phyloP scores from a whole-genome alignment of 1,140 invertebrate genomes.

The Atta cephalotes region DNA sequence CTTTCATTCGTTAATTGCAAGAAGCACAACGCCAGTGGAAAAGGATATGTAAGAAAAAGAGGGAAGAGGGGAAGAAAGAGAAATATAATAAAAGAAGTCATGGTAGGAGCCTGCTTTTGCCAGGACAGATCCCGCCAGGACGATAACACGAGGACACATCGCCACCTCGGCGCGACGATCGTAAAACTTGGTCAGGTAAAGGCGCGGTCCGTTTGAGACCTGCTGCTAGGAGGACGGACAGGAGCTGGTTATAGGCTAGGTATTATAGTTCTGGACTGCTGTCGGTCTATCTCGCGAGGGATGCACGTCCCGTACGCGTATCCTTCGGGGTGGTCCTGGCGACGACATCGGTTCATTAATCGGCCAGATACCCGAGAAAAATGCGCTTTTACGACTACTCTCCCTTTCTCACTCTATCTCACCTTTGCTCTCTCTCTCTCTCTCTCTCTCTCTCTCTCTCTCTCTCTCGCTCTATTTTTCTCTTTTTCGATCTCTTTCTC shows the following conservation, averaged over 20 bases:
- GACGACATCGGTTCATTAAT: conserved; percentile 85
- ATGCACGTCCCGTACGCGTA: conserved; percentile 79
- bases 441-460: not conserved
- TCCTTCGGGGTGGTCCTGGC: conserved; percentile 83
- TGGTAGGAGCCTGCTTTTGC: conserved; percentile 73
- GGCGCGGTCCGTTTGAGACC: conserved; percentile 84
- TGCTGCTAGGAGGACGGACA: conserved; percentile 74
- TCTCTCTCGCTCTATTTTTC: conserved; percentile 15
- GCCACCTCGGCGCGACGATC: conserved; percentile 86
- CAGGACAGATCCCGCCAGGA: conserved; percentile 82
- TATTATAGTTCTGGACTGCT: conserved; percentile 78
- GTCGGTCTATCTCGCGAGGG: conserved; percentile 76
- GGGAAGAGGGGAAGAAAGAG: conserved; percentile 64
- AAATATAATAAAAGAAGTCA: conserved; percentile 71
- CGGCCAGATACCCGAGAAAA: conserved; percentile 83
- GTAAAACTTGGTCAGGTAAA: conserved; percentile 86
- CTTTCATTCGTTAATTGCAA: conserved; percentile 31
- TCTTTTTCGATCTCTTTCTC: not conserved
- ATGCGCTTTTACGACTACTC: conserved; percentile 79
- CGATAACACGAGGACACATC: conserved; percentile 86
- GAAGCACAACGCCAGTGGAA: conserved; percentile 13
- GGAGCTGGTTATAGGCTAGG: conserved; percentile 83
- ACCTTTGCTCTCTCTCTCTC: not conserved
- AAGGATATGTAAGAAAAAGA: conserved; percentile 34
- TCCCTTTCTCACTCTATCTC: conserved; percentile 44